A percentile compares a stretch with the other conserved stretches of the same genome.
Conservation (phyloP, 2,888 invertebrate genomes). For the Pristionchus entomophagus region DNA sequence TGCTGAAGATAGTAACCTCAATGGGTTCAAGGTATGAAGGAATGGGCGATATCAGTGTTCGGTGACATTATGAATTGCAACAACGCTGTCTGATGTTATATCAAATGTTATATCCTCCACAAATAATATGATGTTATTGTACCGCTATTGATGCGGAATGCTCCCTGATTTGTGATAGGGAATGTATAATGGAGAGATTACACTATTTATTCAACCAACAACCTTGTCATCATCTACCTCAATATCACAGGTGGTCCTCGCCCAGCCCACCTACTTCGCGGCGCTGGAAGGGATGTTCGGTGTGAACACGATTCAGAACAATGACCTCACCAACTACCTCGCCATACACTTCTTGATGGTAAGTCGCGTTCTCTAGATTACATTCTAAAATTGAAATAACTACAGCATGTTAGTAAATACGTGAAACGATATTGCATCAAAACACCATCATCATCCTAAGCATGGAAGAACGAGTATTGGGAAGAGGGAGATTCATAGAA, state of each 20-base stretch:
- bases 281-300: conserved; percentile 50
- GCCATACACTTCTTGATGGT: conserved; percentile 45
- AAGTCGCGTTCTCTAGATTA: neutral
- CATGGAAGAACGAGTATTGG: too few species aligned
- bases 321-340: conserved; percentile 42
- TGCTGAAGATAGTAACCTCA: neutral
- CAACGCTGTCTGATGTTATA: too few species aligned
- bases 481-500: too few species aligned
- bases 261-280: conserved; percentile 54
- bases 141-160: neutral
- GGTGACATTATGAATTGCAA: too few species aligned
- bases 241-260: conserved; percentile 49
- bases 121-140: neutral
- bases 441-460: too few species aligned
- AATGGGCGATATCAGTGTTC: too few species aligned
- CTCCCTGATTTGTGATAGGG: too few species aligned
- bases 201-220: too few species aligned
- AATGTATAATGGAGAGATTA: too few species aligned
- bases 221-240: conserved; percentile 50
- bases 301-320: neutral
- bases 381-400: too few species aligned
- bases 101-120: neutral
- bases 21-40: conserved; percentile 5
- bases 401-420: too few species aligned
- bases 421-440: too few species aligned